Evolutionary conservation across 2,888 invertebrate genomes (phyloP), one percentile per base, ranked within the genome.

Genomic region (Drosophila picticornis): DNA sequence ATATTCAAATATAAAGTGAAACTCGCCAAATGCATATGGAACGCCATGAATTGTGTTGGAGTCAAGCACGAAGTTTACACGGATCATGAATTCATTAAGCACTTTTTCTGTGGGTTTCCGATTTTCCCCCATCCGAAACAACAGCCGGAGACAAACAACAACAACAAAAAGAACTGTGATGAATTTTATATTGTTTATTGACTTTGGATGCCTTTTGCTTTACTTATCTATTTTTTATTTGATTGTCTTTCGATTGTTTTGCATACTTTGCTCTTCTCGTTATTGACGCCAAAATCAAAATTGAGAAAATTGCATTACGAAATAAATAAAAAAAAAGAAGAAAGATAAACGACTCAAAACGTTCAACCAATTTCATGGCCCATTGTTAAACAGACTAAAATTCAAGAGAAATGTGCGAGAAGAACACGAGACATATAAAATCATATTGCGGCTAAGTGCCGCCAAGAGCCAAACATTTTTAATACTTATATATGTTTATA

Each of bases 81-180:
- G 52, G 9, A 68, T 31, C 19, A 29, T 34, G 25, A 46, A 53
- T 38, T 72, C 64, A 72, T 77, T 11, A 7, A 43, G 38, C 29
- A 60, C 55, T 11, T 59, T 77, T 74, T 74, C 72, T 64, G 77
- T 19, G 22, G 36, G 56, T 56, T 73, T 70, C 67, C 48, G 58
- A 68, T 57, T 40, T 70, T 48, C 38, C 29, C 55, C 57, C 56
- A 61, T n/a, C 46, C 60, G 13, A 62, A 58, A 68, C 55, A 69
- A 60, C 57, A 73, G 61, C 76, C 79, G 63, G 75, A 77, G 69
- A 80, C 80, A 83, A 74, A 72, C 65, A 72, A 70, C 66, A 79
- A 75, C 66, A 81, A 77, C 70, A 83, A 88, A 83, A 22, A 56
- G 29, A 82, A 87, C 87, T 90, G 87, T 87, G 87, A 87, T 87